phyloP scores from a whole-genome alignment of 2,888 invertebrate genomes.

The Galerucella pusilla region DNA sequence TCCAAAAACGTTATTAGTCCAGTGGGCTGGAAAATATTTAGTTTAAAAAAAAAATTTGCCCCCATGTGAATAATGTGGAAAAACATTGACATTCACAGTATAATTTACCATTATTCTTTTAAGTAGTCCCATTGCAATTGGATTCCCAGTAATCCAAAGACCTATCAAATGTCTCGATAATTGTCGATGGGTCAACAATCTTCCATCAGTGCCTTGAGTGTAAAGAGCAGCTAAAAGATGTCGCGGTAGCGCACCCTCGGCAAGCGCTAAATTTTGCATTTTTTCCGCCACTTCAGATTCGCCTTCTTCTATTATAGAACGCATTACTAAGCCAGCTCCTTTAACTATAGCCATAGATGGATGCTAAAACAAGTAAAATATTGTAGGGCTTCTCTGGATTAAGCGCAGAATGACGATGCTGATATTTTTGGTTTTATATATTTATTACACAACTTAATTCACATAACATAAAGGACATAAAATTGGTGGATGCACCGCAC shows the following conservation, averaged over 20 bases:
- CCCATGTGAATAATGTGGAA: too few relatives aligned
- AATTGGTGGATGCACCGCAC: too few relatives aligned
- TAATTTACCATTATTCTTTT: slow-evolving; percentile 84
- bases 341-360: slow-evolving; percentile 98
- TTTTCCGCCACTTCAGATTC: slow-evolving; percentile 89
- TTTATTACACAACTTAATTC: too few relatives aligned
- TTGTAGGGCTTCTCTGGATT: too few relatives aligned
- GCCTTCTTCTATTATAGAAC: slow-evolving; percentile 98
- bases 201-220: slow-evolving; percentile 82
- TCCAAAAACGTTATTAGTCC: slow-evolving; percentile 92
- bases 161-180: slow-evolving; percentile 93
- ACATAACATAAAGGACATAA: too few relatives aligned
- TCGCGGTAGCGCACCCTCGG: slow-evolving; percentile 94
- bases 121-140: slow-evolving; percentile 87
- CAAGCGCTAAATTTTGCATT: slow-evolving; percentile 96
- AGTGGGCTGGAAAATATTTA: slow-evolving; percentile 75
- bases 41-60: too few relatives aligned
- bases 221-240: slow-evolving; percentile 93
- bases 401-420: too few relatives aligned
- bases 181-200: slow-evolving; percentile 88
- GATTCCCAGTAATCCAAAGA: slow-evolving; percentile 96
- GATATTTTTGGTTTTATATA: too few relatives aligned
- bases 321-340: slow-evolving; percentile 96
- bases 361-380: slow-evolving; percentile 71
- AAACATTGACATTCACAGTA: not conserved